Conservation (phyloP, 2,888 invertebrate species). For the Theristus sp. region DNA sequence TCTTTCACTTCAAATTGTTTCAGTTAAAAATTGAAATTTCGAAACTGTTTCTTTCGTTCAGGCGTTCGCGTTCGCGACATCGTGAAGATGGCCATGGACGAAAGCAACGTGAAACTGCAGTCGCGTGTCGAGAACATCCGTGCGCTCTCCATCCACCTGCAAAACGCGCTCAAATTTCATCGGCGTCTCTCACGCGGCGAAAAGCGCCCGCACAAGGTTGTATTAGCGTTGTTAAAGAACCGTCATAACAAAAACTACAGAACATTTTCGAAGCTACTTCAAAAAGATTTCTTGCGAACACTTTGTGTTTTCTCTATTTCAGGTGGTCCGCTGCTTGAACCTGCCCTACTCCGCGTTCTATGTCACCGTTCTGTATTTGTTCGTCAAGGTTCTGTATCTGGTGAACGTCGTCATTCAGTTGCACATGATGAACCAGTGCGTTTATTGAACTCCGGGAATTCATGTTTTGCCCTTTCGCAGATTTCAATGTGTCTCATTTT, state of each 20-base stretch:
- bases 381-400: conserved; percentile 25
- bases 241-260: too few species aligned
- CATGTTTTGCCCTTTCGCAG: too few species aligned
- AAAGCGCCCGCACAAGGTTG: conserved; percentile 9
- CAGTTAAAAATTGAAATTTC: too few species aligned
- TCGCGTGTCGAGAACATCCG: conserved; percentile 22
- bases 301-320: too few species aligned
- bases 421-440: conserved; percentile 20
- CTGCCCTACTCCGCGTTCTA: conserved; percentile 27
- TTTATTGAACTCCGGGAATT: neutral
- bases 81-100: conserved; percentile 23
- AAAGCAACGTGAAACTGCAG: conserved; percentile 28
- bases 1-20: too few species aligned
- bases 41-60: too few species aligned
- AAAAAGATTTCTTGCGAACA: too few species aligned
- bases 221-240: too few species aligned
- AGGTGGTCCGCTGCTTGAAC: conserved; percentile 22
- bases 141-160: conserved; percentile 21
- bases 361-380: conserved; percentile 21
- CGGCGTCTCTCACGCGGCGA: conserved; percentile 14
- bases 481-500: too few species aligned
- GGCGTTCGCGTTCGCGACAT: conserved; percentile 24
- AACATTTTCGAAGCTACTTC: too few species aligned
- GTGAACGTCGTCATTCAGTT: conserved; percentile 23
- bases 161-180: conserved; percentile 27